phyloP scores from a whole-genome alignment of 2,888 invertebrate genomes.

The Eurytoma adleriae region DNA sequence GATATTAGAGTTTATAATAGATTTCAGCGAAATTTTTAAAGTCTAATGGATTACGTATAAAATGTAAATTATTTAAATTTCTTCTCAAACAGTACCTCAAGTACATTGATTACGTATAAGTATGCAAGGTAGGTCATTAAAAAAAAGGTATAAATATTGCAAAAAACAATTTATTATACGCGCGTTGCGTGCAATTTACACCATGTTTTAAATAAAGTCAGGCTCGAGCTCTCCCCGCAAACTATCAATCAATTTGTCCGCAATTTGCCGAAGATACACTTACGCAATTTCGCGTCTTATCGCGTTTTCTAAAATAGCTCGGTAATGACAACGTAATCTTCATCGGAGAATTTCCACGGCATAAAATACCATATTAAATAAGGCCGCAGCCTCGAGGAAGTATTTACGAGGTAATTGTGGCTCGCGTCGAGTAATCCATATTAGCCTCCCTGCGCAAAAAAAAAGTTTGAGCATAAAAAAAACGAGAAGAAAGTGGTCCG shows the following conservation, averaged over 20 bases:
- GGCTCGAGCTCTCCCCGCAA: background rate
- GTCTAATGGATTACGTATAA: too few relatives aligned
- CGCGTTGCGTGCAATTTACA: constrained; percentile 1
- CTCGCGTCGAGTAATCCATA: constrained; percentile 16
- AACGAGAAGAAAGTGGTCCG: background rate
- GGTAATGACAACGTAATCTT: constrained; percentile 51
- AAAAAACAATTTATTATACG: constrained; percentile 4
- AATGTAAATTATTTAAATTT: too few relatives aligned
- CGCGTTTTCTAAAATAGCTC: constrained; percentile 7
- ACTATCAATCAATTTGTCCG: constrained; percentile 50
- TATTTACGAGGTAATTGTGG: constrained; percentile 47
- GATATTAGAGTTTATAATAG: too few relatives aligned
- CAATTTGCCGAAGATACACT: constrained; percentile 13
- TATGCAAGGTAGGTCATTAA: background rate
- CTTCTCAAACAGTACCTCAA: too few relatives aligned
- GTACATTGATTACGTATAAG: too few relatives aligned
- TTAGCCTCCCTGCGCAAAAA: constrained; percentile 9
- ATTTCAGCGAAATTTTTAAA: too few relatives aligned
- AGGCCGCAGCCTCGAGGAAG: constrained; percentile 42
- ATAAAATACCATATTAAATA: constrained; percentile 52
- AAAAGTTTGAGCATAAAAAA: background rate
- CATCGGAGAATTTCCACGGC: constrained; percentile 33
- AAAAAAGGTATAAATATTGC: background rate
- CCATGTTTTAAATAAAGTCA: constrained; percentile 12
- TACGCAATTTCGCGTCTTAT: constrained; percentile 5